Evolutionary conservation across 2,888 invertebrate species (phyloP), one percentile per base, ranked within the genome.

Genomic region (Dasypolia templi): DNA sequence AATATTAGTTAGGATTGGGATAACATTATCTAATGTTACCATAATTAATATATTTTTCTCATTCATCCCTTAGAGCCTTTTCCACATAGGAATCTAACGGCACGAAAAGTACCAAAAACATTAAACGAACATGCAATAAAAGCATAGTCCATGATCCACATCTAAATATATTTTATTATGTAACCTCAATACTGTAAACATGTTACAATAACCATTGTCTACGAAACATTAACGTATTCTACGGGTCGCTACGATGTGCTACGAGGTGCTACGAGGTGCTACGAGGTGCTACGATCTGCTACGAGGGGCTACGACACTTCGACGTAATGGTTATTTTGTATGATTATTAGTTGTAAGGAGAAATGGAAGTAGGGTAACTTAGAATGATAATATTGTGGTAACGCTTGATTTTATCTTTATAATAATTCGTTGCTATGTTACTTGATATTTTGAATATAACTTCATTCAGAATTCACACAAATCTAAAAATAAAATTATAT

Each of bases 231-330:
- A 65, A 65, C 53, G 58, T 85, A 72, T 67, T 70, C 65, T 71
- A 65, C 69, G 78, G 70, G 73, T 81, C 53, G 84, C 75, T 76
- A 73, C 74, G 46, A 76, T 42, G 46, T 80, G 80, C 82, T 82
- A 82, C 82, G 59, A 75, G 29, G 53, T 73, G 75, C 87, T 86
- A 85, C 84, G 73, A 84, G 22, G 9, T 80, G 80, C 82, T 82
- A 82, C 82, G 58, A 75, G 29, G 53, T 73, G 75, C 87, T 86
- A 85, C 84, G 72, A 81, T n/a, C 5, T 69, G 72, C 84, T 86
- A 87, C 86, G 86, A 78, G n/a, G 63, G 63, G 71, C 82, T 81
- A 84, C 82, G 79, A 83, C 72, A 78, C 73, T 79, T 65, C 59
- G 63, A 64, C 77, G 78, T 83, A 75, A 83, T 62, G 46, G 76